Conservation (phyloP, 1,140 invertebrate genomes). For the Aradophagus sp. region DNA sequence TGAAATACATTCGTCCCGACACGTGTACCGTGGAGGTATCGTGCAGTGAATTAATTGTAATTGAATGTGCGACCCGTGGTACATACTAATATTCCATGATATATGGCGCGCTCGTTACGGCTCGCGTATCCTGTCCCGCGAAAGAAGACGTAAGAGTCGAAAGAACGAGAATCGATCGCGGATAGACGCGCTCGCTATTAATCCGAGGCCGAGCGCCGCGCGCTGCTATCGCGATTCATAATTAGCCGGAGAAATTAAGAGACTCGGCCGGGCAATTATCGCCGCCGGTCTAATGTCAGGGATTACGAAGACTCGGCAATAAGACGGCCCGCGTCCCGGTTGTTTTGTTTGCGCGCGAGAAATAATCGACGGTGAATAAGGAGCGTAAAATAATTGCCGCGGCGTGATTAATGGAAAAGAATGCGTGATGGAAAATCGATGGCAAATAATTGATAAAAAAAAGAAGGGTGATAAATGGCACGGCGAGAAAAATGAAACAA, state of each 20-base stretch:
- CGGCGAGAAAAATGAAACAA: too few relatives aligned
- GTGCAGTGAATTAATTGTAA: slow-evolving; percentile 55
- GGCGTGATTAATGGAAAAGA: too few relatives aligned
- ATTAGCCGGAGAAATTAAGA: slow-evolving; percentile 19
- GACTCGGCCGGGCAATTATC: slow-evolving; percentile 19
- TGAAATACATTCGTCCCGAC: slow-evolving; percentile 54
- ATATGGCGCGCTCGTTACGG: slow-evolving; percentile 18
- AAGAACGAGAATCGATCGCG: slow-evolving; percentile 37
- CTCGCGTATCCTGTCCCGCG: slow-evolving; percentile 18
- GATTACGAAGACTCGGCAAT: too few relatives aligned
- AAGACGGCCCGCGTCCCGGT: too few relatives aligned
- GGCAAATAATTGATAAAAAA: too few relatives aligned
- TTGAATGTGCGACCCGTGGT: slow-evolving; percentile 34
- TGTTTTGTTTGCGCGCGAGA: too few relatives aligned
- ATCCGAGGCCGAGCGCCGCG: slow-evolving; percentile 30
- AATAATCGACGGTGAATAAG: too few relatives aligned
- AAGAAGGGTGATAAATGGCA: too few relatives aligned
- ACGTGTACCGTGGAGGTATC: slow-evolving; percentile 43
- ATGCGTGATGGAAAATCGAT: too few relatives aligned
- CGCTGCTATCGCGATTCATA: slow-evolving; percentile 21
- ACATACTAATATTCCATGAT: slow-evolving; percentile 43
- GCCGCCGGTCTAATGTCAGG: background rate
- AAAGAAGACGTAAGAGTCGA: slow-evolving; percentile 44
- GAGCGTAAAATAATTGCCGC: too few relatives aligned
- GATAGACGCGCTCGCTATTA: slow-evolving; percentile 33